Evolutionary conservation across 1,140 invertebrate genomes (phyloP).

Genomic region (Lepidostoma basale): DNA sequence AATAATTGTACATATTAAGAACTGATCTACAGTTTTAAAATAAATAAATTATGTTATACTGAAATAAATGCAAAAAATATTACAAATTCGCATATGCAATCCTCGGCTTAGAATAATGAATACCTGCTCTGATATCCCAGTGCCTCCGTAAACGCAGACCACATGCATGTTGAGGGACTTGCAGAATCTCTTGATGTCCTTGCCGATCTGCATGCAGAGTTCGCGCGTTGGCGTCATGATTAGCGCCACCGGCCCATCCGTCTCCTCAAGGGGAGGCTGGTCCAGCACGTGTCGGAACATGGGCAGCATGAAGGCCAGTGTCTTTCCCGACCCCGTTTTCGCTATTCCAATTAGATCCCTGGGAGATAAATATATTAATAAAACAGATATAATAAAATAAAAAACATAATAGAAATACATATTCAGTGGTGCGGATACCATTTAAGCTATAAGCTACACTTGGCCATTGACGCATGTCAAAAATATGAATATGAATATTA

Average conservation of each 20-base stretch:
- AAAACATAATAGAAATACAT: neutral
- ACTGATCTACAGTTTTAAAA: no score
- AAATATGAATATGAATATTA: no score
- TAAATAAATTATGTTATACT: no score
- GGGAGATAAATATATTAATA: slow-evolving; percentile 42
- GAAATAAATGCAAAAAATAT: no score
- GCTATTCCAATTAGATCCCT: slow-evolving; percentile 98
- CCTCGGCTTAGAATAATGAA: neutral
- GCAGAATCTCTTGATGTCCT: slow-evolving; percentile 95
- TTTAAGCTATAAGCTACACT: no score
- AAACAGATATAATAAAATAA: neutral
- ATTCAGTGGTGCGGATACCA: no score
- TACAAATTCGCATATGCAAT: no score
- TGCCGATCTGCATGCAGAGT: slow-evolving; percentile 98
- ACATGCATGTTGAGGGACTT: slow-evolving; percentile 85
- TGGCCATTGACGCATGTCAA: no score
- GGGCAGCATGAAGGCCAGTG: slow-evolving; percentile 95
- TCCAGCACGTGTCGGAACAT: slow-evolving; percentile 98
- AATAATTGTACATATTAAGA: no score
- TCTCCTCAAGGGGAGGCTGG: slow-evolving; percentile 90
- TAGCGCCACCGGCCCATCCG: slow-evolving; percentile 94
- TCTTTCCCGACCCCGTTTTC: slow-evolving; percentile 99
- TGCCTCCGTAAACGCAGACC: slow-evolving; percentile 98
- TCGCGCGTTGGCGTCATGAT: slow-evolving; percentile 99
- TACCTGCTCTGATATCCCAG: slow-evolving; percentile 91